A percentile compares a stretch with the other conserved stretches of the same genome.
These are phyloP conservation scores for Nasonia oneida DNA, from an alignment of 2,888 invertebrate genomes.

Conservation along the genomic window DNA sequence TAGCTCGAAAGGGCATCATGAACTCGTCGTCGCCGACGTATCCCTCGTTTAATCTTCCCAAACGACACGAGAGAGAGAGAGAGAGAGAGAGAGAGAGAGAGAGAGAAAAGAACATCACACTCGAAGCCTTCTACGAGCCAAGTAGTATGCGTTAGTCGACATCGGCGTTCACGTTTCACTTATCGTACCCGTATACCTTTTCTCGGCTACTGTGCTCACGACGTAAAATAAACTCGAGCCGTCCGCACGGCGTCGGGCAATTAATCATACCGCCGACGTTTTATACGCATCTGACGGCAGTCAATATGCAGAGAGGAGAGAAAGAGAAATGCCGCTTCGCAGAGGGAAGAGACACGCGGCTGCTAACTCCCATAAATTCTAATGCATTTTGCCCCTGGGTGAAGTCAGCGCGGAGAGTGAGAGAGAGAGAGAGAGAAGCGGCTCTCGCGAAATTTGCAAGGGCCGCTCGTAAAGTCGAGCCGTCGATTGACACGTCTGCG, in stretches of 20 bases:
- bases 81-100: background rate
- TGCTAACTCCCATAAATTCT: constrained; percentile 72
- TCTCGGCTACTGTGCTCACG: background rate
- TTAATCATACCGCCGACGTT: constrained; percentile 53
- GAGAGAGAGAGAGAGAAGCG: background rate
- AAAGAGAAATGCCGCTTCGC: constrained; percentile 37
- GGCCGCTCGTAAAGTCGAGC: constrained; percentile 72
- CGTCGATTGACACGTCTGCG: constrained; percentile 75
- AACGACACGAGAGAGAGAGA: background rate
- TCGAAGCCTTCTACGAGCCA: background rate
- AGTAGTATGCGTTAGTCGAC: background rate
- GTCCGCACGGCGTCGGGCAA: constrained; percentile 17
- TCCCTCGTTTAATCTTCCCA: background rate
- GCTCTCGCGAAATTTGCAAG: constrained; percentile 71
- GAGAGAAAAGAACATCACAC: background rate
- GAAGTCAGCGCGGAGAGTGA: background rate
- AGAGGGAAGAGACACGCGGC: constrained; percentile 58
- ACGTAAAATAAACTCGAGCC: constrained; percentile 36
- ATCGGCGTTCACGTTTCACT: constrained; percentile 29
- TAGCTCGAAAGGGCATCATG: background rate
- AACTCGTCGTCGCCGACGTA: background rate
- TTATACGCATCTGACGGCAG: constrained; percentile 29
- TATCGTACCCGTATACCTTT: constrained; percentile 16
- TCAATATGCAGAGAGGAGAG: background rate
- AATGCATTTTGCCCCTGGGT: constrained; percentile 70